A percentile compares a stretch with the other conserved stretches of the same genome.
These are phyloP conservation scores for Lissocephala sabroskyi DNA, from an alignment of 2,888 invertebrate species.

Conservation along the genomic window DNA sequence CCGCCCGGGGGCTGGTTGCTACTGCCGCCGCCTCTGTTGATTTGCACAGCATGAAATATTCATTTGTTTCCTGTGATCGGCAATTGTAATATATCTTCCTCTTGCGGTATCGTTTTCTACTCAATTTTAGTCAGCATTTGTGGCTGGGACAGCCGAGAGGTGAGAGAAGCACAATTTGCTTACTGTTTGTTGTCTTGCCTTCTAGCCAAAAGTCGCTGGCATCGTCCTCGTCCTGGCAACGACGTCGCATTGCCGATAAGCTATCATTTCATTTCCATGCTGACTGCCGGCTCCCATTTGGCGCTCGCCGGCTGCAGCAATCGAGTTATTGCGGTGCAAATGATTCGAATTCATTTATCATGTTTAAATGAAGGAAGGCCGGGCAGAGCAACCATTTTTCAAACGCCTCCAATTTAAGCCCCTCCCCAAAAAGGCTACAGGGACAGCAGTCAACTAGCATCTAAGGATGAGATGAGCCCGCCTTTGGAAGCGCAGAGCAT, in stretches of 20 bases:
- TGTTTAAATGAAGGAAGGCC: conserved; percentile 29
- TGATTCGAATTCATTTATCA: conserved; percentile 61
- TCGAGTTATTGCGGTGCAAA: conserved; percentile 50
- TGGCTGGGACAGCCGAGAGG: too few relatives aligned
- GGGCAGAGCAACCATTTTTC: not conserved
- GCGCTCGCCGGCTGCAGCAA: conserved; percentile 11
- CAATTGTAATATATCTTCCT: conserved; percentile 64
- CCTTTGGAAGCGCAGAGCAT: too few relatives aligned
- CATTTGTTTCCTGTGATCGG: conserved; percentile 65
- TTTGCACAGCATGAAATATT: conserved; percentile 65
- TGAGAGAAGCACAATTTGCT: conserved; percentile 23
- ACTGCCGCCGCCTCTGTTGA: conserved; percentile 33
- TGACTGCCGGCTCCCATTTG: conserved; percentile 19
- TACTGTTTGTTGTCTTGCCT: conserved; percentile 34
- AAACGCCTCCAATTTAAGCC: too few relatives aligned
- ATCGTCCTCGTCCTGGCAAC: conserved; percentile 15
- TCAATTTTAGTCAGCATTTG: conserved; percentile 59
- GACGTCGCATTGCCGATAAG: conserved; percentile 38
- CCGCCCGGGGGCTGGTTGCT: not conserved
- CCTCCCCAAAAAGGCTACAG: too few relatives aligned
- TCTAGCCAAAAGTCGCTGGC: conserved; percentile 34
- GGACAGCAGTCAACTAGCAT: too few relatives aligned
- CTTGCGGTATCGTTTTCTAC: conserved; percentile 60
- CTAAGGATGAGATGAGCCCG: too few relatives aligned
- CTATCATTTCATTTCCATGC: conserved; percentile 50